Percentiles rank a stretch among this genome's conserved stretches.
These are phyloP conservation scores for Parapristionchus giblindavisi DNA, from an alignment of 2,888 invertebrate genomes.

Conservation along the genomic window DNA sequence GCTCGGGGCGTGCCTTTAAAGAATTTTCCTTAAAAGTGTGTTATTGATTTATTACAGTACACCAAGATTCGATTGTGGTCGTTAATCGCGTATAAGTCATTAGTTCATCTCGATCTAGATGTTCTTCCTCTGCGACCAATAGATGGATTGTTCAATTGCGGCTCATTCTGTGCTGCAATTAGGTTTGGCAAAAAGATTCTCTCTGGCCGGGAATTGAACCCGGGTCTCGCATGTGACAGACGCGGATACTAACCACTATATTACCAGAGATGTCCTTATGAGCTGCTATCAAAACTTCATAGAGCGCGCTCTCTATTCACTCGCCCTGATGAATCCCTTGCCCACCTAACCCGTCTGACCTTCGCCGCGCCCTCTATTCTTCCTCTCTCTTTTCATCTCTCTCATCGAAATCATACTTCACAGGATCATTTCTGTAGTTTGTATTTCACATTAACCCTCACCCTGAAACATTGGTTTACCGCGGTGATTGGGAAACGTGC, in stretches of 20 bases:
- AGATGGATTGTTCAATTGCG: slow-evolving; percentile 30
- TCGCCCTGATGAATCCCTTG: background rate
- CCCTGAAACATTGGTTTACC: too few relatives aligned
- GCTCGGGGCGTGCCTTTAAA: too few relatives aligned
- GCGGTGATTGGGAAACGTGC: too few relatives aligned
- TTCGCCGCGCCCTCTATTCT: background rate
- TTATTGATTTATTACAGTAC: slow-evolving; percentile 51
- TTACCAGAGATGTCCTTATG: slow-evolving; percentile 40
- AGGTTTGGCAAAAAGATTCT: slow-evolving; percentile 39
- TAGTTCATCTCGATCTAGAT: slow-evolving; percentile 35
- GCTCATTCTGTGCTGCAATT: slow-evolving; percentile 29
- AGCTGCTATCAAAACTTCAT: background rate
- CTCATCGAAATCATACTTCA: too few relatives aligned
- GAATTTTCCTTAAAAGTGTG: too few relatives aligned
- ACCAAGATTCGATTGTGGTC: slow-evolving; percentile 64
- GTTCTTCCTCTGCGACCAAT: slow-evolving; percentile 10
- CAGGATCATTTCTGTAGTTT: too few relatives aligned
- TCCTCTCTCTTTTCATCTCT: background rate
- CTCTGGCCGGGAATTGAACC: slow-evolving; percentile 54
- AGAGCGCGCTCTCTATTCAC: background rate
- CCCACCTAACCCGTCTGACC: background rate
- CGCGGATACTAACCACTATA: slow-evolving; percentile 55
- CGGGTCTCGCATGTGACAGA: slow-evolving; percentile 54
- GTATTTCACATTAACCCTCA: too few relatives aligned
- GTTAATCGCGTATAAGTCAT: slow-evolving; percentile 41